These are phyloP conservation scores for Gallinago paraguaiae DNA, from an alignment of 2,113 vertebrate species.

Conservation along the genomic window DNA sequence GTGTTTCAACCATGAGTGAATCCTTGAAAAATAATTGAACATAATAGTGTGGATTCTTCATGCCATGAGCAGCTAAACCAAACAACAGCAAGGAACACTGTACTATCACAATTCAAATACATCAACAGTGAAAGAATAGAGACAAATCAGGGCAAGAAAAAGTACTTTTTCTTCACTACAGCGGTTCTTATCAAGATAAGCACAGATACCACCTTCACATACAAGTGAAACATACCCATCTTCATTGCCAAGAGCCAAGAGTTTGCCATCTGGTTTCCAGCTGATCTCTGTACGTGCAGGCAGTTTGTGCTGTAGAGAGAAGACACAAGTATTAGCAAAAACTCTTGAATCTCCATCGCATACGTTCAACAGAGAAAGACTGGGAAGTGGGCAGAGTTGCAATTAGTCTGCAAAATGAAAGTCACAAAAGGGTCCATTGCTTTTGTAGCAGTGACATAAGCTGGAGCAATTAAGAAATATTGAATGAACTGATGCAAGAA, in stretches of 20 bases:
- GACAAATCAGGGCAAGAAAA: not conserved
- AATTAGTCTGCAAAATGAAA: not conserved
- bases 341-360: not conserved
- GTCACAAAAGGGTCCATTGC: not conserved
- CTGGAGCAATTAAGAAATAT: not conserved
- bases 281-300: slow-evolving; percentile 91
- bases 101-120: not conserved
- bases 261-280: slow-evolving; percentile 93
- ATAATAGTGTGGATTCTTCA: not conserved
- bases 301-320: slow-evolving; percentile 87
- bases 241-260: slow-evolving; percentile 94
- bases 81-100: not conserved
- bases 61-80: not conserved
- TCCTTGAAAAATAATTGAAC: not conserved
- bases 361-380: not conserved
- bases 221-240: slow-evolving; percentile 86
- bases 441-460: not conserved
- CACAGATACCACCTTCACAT: not conserved
- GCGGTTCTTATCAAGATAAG: not conserved
- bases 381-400: not conserved
- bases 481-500: not conserved
- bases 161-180: not conserved
- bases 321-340: not conserved
- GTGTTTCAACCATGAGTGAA: not conserved
- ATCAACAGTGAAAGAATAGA: not conserved